Percentiles rank a stretch among this genome's conserved stretches.
phyloP scores from a whole-genome alignment of 2,888 invertebrate species.

The Leptopilina drosophilae region DNA sequence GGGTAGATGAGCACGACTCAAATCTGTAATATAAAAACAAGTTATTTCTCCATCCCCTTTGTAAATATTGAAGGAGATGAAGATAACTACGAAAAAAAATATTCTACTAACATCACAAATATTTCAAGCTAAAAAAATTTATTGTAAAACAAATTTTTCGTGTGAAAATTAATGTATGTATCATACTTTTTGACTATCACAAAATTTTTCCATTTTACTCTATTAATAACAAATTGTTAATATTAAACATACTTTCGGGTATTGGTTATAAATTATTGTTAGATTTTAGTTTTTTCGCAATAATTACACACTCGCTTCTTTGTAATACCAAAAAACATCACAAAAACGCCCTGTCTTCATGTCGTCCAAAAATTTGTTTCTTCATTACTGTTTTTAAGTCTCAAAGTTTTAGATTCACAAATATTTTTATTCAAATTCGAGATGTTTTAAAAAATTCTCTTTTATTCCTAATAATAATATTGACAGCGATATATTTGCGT shows the following conservation, averaged over 20 bases:
- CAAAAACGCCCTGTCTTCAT: constrained; percentile 21
- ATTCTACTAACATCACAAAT: constrained; percentile 29
- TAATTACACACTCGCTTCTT: constrained; percentile 21
- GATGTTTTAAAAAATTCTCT: background rate
- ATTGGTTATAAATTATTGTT: constrained; percentile 33
- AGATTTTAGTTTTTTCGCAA: constrained; percentile 33
- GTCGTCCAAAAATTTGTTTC: background rate
- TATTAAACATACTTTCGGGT: constrained; percentile 31
- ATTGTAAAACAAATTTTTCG: constrained; percentile 28
- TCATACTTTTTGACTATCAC: constrained; percentile 32
- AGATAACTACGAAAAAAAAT: constrained; percentile 37
- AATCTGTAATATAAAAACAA: constrained; percentile 39
- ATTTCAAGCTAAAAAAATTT: constrained; percentile 9
- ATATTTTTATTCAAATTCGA: background rate
- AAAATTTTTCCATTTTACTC: constrained; percentile 18
- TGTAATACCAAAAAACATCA: constrained; percentile 20
- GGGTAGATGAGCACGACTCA: constrained; percentile 21
- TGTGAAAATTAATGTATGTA: constrained; percentile 28
- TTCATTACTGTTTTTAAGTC: background rate
- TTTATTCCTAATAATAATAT: constrained; percentile 25
- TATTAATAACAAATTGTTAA: constrained; percentile 20
- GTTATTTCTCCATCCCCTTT: constrained; percentile 28
- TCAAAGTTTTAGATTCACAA: background rate
- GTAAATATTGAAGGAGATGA: constrained; percentile 34
- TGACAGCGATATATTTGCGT: constrained; percentile 23